Percentiles rank a stretch among this genome's conserved stretches.
phyloP scores from a whole-genome alignment of 2,113 vertebrate genomes.

The Scortum barcoo region DNA sequence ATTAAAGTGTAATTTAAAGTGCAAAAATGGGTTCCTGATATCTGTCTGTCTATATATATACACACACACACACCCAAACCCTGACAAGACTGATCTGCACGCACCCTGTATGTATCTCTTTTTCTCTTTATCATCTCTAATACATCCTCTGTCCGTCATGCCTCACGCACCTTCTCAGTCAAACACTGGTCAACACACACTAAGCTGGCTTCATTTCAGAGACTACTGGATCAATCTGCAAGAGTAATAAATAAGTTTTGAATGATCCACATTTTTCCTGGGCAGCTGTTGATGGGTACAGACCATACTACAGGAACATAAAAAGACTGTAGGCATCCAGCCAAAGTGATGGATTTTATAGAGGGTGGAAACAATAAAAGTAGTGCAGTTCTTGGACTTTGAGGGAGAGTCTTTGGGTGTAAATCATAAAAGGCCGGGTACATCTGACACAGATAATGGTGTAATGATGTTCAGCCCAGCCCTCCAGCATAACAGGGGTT shows the following conservation, averaged over 20 bases:
- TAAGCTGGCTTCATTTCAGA: neutral
- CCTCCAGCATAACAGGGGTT: constrained; percentile 20
- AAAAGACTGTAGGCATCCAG: constrained; percentile 14
- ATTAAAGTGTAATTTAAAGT: no score
- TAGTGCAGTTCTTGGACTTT: constrained; percentile 1
- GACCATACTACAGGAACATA: constrained; percentile 1
- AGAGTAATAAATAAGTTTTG: constrained; percentile 19
- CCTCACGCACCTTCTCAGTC: neutral
- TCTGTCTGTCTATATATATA: no score
- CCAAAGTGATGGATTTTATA: constrained; percentile 27
- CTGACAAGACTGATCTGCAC: neutral
- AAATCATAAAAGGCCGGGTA: constrained; percentile 44
- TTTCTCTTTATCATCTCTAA: neutral
- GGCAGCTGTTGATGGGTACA: constrained; percentile 13
- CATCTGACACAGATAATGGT: constrained; percentile 39
- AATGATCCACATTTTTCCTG: constrained; percentile 5
- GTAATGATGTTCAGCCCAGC: constrained; percentile 39
- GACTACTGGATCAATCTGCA: neutral
- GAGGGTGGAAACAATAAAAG: constrained; percentile 38
- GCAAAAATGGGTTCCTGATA: no score
- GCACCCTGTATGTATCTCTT: neutral
- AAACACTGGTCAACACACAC: constrained; percentile 22
- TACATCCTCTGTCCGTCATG: neutral
- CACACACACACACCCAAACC: no score
- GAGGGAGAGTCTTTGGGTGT: constrained; percentile 24